phyloP scores from a whole-genome alignment of 2,797 vertebrate genomes.

The Melanotaenia boesemani region DNA sequence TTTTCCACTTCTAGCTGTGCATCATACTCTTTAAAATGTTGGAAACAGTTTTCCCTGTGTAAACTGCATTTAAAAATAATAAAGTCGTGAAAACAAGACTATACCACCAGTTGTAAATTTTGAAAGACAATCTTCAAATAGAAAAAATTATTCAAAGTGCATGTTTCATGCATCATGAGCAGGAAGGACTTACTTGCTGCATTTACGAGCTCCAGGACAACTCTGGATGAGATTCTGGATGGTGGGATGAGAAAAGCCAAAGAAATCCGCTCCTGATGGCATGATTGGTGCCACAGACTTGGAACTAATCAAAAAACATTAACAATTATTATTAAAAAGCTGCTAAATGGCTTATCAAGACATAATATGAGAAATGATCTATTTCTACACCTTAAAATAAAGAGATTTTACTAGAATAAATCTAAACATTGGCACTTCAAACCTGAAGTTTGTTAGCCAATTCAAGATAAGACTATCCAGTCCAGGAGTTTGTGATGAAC shows the following conservation, averaged over 20 bases:
- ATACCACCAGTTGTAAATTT: background rate
- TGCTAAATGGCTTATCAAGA: too few species aligned
- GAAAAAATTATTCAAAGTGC: background rate
- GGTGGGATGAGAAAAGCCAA: slow-evolving; percentile 91
- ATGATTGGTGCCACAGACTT: slow-evolving; percentile 76
- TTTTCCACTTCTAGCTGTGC: too few species aligned
- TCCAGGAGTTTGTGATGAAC: background rate
- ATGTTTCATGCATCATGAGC: background rate
- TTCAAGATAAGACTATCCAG: background rate
- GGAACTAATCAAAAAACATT: slow-evolving; percentile 71
- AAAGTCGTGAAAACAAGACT: background rate
- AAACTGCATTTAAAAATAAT: background rate
- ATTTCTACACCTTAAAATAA: too few species aligned
- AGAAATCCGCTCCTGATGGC: slow-evolving; percentile 90
- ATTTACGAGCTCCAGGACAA: slow-evolving; percentile 91
- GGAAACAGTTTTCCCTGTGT: too few species aligned
- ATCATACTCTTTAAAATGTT: too few species aligned
- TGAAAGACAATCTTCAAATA: background rate
- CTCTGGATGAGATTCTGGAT: slow-evolving; percentile 94
- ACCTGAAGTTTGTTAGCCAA: too few species aligned
- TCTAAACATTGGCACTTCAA: too few species aligned
- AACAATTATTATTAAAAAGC: background rate
- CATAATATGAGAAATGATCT: background rate
- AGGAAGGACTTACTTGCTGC: slow-evolving; percentile 82
- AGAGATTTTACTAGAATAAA: too few species aligned